Base-by-base conservation (phyloP, 2,888 invertebrate genomes). In the Sthenelais limicola region DNA sequence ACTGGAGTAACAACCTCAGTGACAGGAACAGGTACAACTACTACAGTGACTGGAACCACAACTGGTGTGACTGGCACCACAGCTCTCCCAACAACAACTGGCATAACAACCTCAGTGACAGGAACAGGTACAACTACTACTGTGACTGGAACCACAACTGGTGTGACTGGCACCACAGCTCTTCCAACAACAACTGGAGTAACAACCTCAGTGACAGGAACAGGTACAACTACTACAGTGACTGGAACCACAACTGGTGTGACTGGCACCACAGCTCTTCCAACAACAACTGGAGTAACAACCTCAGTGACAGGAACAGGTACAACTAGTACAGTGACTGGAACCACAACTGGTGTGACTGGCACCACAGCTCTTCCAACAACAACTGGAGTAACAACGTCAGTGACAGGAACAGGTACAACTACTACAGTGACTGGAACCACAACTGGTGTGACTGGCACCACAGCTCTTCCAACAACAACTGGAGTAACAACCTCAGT, bases 401-500 rank as follows among this genome's bases (percentile, higher is more conserved):
- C n/a, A n/a, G n/a, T n/a, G n/a, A n/a, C n/a, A n/a, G 54, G 54
- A 58, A 58, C 62, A 62, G 43, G 38, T 38, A 62, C 62, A 18
- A 33, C 56, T 21, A 2, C 62, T 7, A 24, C 21, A 26, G 62
- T 33, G 26, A 5, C 38, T 21, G 24, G 35, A 35, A 62, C 62
- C 2, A 21, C 62, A 38, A 12, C 9, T 26, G 62, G 35, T 62
- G 35, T 12, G 15, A 28, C n/a, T 4, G n/a, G 28, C 7, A 54
- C 54, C 5, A 9, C 30, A n/a, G 32, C 54, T 26, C 3, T 15
- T 54, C 7, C 43, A 43, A 18, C 12, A 43, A 18, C 18, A 43
- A 12, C 30, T 54, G 24, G 28, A 9, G 26, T 21, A 30, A 58
- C 58, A 4, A 58, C 58, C 35, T 35, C 58, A 15, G 3, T 21